Base-by-base conservation (phyloP, 2,797 vertebrate species). In the Glossophaga mutica region DNA sequence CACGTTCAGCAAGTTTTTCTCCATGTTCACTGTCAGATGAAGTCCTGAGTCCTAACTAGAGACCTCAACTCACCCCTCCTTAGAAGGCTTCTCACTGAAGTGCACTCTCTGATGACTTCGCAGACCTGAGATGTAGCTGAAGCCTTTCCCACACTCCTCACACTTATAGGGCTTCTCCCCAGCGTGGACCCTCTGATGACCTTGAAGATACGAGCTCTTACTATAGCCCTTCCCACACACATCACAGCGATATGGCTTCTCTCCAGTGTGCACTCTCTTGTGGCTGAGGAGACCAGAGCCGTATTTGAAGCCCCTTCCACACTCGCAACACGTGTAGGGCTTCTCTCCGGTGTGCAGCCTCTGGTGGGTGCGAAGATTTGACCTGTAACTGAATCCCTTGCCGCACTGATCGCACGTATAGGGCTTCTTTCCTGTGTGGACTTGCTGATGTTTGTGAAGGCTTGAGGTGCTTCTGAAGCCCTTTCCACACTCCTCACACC, bases 401-500 rank as follows among this genome's bases (percentile, higher is more conserved):
- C 95, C 87, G 18, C 95, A 96, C 19, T 87, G 10, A 2, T 93
- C 74, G 5, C 95, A 96, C 1, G 34, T 65, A 3, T 65, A 65
- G 59, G 59, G 59, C 59, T 65, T 65, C 59, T n/a, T 32, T 29
- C 59, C 59, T 50, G 46, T 93, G 74, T 95, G 91, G 39, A 95
- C 83, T 48, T 73, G 73, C 44, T 90, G 91, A n/a, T 95, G 94
- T 42, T 87, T 86, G 77, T 81, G 52, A 59, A 94, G 95, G 24
- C 88, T 90, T 0, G 83, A 90, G 22, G 91, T 95, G 68, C 96
- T 94, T 7, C 95, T 67, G 6, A 96, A 96, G 16, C 86, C 88
- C 62, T 96, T 93, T 2, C 87, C 87, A 3, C 98, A 98, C 16
- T 97, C 98, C 15, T 98, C 87, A 39, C 98, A 98, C 93, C 92